Evolutionary conservation across 1,140 invertebrate genomes (phyloP).

Genomic region (Cardiocondyla obscurior): DNA sequence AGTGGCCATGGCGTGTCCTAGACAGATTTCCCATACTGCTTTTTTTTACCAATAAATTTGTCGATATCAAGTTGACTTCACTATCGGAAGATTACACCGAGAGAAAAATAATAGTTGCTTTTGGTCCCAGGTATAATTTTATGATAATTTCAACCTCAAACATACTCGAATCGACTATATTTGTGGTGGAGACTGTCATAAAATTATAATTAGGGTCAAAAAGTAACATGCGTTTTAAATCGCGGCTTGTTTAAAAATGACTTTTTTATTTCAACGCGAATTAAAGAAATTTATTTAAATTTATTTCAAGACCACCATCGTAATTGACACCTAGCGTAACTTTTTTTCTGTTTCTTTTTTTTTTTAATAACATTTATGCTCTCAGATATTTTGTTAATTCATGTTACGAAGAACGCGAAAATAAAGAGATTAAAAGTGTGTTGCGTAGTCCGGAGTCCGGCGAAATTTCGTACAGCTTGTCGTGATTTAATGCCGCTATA

Average conservation of each 20-base stretch:
- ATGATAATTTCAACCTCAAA: too few species aligned
- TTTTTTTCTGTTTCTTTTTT: too few species aligned
- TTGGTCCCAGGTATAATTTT: too few species aligned
- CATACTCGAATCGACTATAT: too few species aligned
- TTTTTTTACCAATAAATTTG: not conserved
- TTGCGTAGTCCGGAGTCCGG: not conserved
- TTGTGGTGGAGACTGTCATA: too few species aligned
- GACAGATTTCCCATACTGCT: not conserved
- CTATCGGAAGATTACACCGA: not conserved
- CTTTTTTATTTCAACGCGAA: not conserved
- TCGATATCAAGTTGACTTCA: not conserved
- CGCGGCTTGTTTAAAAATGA: not conserved
- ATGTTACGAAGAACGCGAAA: not conserved
- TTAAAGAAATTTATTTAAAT: not conserved
- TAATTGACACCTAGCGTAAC: too few species aligned
- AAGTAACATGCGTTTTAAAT: not conserved
- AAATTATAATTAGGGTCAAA: too few species aligned
- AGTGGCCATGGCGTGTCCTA: not conserved
- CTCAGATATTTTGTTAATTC: not conserved
- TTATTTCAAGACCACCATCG: too few species aligned
- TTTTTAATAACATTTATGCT: not conserved
- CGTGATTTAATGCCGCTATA: conserved; percentile 11
- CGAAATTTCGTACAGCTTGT: conserved; percentile 13
- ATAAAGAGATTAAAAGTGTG: conserved; percentile 1
- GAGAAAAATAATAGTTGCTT: too few species aligned